Conservation (phyloP, 2,888 invertebrate species). For the Lithophane socia region DNA sequence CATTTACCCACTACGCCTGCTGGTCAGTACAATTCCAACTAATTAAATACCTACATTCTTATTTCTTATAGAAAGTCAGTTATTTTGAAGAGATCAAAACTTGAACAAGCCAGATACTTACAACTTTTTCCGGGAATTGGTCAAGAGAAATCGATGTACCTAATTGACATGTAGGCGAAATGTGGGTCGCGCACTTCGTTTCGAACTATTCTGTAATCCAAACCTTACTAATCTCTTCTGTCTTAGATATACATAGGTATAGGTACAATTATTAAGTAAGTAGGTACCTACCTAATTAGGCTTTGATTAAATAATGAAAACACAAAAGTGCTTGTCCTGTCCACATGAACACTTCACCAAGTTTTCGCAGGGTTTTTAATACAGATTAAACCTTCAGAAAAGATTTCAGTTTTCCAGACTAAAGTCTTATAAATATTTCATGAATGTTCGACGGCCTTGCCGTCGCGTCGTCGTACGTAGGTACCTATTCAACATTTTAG, state of each 20-base stretch:
- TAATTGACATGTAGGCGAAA: neutral
- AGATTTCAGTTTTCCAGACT: neutral
- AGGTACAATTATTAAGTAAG: too few relatives aligned
- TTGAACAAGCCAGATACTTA: neutral
- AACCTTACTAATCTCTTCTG: too few relatives aligned
- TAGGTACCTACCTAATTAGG: neutral
- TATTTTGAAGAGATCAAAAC: neutral
- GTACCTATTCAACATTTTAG: constrained; percentile 4
- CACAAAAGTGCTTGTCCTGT: neutral
- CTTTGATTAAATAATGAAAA: neutral
- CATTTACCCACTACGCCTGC: neutral
- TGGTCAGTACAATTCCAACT: neutral
- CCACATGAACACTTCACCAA: neutral
- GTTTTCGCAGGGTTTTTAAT: neutral
- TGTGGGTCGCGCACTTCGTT: neutral
- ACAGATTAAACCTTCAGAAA: neutral
- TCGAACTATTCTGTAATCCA: neutral
- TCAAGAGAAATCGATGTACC: neutral
- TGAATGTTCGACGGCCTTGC: constrained; percentile 6
- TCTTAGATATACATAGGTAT: too few relatives aligned
- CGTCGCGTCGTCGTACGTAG: neutral
- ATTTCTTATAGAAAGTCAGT: neutral
- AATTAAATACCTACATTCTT: neutral
- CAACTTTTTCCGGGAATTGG: neutral
- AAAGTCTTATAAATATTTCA: constrained; percentile 7